Conservation (phyloP, 2,888 invertebrate species). For the Macrosiphum euphorbiae region DNA sequence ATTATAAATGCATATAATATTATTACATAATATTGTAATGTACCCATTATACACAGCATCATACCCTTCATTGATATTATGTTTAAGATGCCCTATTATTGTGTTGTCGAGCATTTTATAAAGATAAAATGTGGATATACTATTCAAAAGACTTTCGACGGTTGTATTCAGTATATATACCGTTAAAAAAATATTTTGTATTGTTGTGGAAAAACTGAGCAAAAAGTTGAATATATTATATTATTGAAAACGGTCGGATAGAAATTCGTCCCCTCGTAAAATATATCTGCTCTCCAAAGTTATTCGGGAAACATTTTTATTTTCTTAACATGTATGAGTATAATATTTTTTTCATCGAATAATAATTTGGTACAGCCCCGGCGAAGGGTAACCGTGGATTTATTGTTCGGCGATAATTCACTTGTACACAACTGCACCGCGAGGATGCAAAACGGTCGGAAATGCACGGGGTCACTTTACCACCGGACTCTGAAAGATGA, state of each 20-base stretch:
- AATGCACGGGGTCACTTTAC: slow-evolving; percentile 58
- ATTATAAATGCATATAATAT: not conserved
- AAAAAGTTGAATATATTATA: slow-evolving; percentile 56
- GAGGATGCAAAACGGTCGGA: slow-evolving; percentile 59
- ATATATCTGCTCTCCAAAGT: slow-evolving; percentile 18
- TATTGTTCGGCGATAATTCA: slow-evolving; percentile 60
- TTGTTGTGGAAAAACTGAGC: slow-evolving; percentile 8
- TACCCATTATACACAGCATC: not conserved
- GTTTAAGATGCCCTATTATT: slow-evolving; percentile 13
- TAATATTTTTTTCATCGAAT: slow-evolving; percentile 46
- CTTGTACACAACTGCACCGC: slow-evolving; percentile 34
- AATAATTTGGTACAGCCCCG: slow-evolving; percentile 30
- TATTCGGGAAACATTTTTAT: slow-evolving; percentile 55
- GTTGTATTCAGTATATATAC: no score
- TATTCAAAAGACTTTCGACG: slow-evolving; percentile 11
- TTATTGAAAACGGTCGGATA: slow-evolving; percentile 38
- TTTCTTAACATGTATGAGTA: not conserved
- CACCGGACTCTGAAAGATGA: slow-evolving; percentile 58
- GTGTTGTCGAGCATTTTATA: slow-evolving; percentile 20
- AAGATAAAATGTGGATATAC: slow-evolving; percentile 24
- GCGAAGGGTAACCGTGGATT: slow-evolving; percentile 28
- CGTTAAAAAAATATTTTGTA: slow-evolving; percentile 21
- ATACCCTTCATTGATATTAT: not conserved
- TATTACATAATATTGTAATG: not conserved
- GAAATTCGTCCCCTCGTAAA: slow-evolving; percentile 39